Base-by-base conservation (phyloP, 1,140 invertebrate species). In the Paracyclopina nana region DNA sequence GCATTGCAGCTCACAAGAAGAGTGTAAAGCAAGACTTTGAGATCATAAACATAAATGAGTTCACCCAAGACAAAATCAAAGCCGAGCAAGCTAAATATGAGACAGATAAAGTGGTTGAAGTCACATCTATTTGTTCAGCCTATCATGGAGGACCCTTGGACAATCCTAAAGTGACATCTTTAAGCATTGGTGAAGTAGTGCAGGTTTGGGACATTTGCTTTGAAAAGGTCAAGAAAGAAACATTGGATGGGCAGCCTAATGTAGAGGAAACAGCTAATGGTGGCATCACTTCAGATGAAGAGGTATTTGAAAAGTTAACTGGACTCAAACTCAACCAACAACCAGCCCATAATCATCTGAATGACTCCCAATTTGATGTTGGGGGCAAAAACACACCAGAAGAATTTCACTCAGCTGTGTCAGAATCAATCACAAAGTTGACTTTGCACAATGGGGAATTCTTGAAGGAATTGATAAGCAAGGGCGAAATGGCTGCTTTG, bases 141-240 rank as follows among this genome's bases (percentile, higher is more conserved):
- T 20, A 11, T 14, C 48, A 50, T 50, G 48, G 48, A 8, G 48
- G 48, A 4, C 48, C 48, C 14, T 26, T 50, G 18, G 48, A 50
- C 34, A 42, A 50, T 50, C 48, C 48, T n/a, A 50, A 50, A 16
- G 48, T 40, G 6, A 27, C 16, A 14, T 31, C 16, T 14, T 12
- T n/a, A 5, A 2, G 29, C 3, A 26, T 14, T n/a, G 29, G 29
- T 16, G n/a, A 22, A 4, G 34, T 50, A 42, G 26, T 18, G 9
- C 20, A 20, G 16, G 12, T n/a, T 11, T 50, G 48, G 48, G 48
- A 50, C 30, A 14, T 41, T 46, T 50, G 48, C 28, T 41, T 50
- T 40, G n/a, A 22, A 2, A 24, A 27, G 22, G 18, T 48, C 4
- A 22, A 48, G 27, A 11, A 27, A n/a, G n/a, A n/a, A n/a, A n/a